These are phyloP conservation scores for Apodemia mormo DNA, from an alignment of 2,888 invertebrate genomes.

Conservation along the genomic window DNA sequence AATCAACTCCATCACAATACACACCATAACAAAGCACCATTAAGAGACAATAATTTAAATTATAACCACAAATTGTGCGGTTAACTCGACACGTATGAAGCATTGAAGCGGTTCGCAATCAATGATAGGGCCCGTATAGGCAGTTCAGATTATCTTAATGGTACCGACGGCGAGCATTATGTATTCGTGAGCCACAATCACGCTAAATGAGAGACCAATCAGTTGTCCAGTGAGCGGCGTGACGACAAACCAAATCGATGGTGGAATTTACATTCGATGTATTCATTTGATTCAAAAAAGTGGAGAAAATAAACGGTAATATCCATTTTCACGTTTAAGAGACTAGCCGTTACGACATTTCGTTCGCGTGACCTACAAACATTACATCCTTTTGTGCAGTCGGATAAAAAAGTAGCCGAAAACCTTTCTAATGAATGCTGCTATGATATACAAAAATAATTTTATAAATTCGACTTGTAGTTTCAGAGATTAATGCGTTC, in stretches of 20 bases:
- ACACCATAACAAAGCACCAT: conserved; percentile 4
- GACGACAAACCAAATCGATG: conserved; percentile 62
- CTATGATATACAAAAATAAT: no score
- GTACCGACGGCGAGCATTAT: conserved; percentile 64
- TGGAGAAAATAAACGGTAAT: no score
- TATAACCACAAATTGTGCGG: conserved; percentile 21
- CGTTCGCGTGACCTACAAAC: no score
- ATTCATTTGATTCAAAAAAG: background rate
- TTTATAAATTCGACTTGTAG: no score
- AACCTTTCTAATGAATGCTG: no score
- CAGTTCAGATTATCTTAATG: conserved; percentile 72
- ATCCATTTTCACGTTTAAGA: no score
- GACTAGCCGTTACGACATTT: no score
- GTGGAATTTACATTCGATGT: conserved; percentile 32
- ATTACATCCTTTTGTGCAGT: no score
- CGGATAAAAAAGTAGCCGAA: no score
- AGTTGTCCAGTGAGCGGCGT: conserved; percentile 51
- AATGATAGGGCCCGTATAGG: conserved; percentile 49
- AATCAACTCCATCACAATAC: background rate
- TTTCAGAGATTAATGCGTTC: no score
- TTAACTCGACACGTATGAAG: conserved; percentile 30
- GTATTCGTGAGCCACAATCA: conserved; percentile 75
- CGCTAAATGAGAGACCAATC: conserved; percentile 77
- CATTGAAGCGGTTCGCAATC: conserved; percentile 45
- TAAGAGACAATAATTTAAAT: conserved; percentile 22